A percentile compares a stretch with the other conserved stretches of the same genome.
Conservation (phyloP, 2,113 vertebrate species). For the Murina feae region DNA sequence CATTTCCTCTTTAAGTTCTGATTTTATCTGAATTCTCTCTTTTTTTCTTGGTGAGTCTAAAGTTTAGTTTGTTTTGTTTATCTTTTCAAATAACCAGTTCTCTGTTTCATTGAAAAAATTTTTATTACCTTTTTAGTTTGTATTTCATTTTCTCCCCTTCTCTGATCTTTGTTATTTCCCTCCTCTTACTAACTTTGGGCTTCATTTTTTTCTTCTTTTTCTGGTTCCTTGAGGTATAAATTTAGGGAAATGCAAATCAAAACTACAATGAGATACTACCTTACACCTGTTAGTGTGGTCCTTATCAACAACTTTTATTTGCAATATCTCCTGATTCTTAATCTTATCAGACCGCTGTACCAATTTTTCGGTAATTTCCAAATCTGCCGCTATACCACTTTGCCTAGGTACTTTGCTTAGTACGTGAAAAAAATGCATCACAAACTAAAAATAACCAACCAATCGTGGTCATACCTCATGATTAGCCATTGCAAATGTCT, state of each 20-base stretch:
- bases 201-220: not conserved
- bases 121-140: not conserved
- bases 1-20: too few species aligned
- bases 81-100: not conserved
- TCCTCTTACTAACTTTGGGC: not conserved
- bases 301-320: not conserved
- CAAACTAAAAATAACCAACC: too few species aligned
- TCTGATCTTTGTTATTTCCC: not conserved
- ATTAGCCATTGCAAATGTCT: too few species aligned
- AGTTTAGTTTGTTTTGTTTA: not conserved
- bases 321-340: not conserved
- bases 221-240: not conserved
- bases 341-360: too few species aligned
- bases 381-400: too few species aligned
- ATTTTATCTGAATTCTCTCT: not conserved
- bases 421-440: too few species aligned
- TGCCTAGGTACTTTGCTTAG: too few species aligned
- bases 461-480: too few species aligned
- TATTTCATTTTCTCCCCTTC: not conserved
- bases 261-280: too few species aligned
- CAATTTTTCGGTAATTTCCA: too few species aligned
- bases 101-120: not conserved
- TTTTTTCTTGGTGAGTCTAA: not conserved
- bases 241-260: too few species aligned
- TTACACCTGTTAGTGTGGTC: too few species aligned